Evolutionary conservation across 2,797 vertebrate species (phyloP), one percentile per base, ranked within the genome.

Genomic region (Hypotaenidia okinawae): DNA sequence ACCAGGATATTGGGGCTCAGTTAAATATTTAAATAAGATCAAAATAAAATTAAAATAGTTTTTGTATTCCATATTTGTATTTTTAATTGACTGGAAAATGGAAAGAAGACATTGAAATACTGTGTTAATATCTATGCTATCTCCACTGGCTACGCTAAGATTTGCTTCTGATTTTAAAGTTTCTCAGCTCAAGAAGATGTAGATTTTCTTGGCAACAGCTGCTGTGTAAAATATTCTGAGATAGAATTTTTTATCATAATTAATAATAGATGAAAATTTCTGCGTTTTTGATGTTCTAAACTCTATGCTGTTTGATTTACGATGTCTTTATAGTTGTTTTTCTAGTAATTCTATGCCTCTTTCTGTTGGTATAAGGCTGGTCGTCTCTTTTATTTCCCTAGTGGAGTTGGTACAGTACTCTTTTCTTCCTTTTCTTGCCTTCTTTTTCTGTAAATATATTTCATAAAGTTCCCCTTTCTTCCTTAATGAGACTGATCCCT

Each of bases 191-290:
- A 87, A 95, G 96, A 98, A 97, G 93, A 97, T 98, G 97, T 97
- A 98, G 96, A 97, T 98, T 97, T 97, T 97, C 95, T 94, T 97
- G 90, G 97, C 97, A 98, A 97, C 96, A 97, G 97, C 96, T 97
- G 94, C 97, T 95, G 97, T 95, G 97, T 98, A 98, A 98, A 98
- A 98, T 98, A 98, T 98, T 98, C 98, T 98, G 97, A 98, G 97
- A 98, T 97, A 98, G 98, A 98, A 98, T 98, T 98, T 98, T 98
- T 98, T 98, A 98, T 98, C 97, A 97, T 98, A 98, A 98, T 98
- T 98, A 98, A 98, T 98, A 98, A 98, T 98, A 98, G 97, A 98
- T 98, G 97, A 98, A 98, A 98, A 98, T 98, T 98, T 98, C 98
- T 97, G 87, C 10, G 79, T 87, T 98, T 98, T 98, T 98, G 97